Evolutionary conservation across 2,888 invertebrate genomes (phyloP), one percentile per base, ranked within the genome.

Genomic region (Tachina fera): DNA sequence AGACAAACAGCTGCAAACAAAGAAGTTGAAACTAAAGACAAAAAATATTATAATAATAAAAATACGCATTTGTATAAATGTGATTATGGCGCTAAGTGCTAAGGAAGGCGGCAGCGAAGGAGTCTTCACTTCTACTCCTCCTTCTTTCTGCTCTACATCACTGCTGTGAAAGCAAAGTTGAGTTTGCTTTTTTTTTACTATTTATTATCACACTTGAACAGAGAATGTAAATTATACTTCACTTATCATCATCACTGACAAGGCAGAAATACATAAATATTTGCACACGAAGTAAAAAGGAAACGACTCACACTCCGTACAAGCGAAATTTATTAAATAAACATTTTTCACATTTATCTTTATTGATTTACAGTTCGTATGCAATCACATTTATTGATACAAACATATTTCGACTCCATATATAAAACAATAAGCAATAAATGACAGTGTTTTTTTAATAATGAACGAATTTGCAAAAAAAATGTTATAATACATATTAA

Each of bases 241-340:
- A 78, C 60, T 78, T 70, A 61, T 31, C 70, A 61, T 31, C 70
- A 78, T 31, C 43, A 78, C 22, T 78, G 78, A 78, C 61, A 70
- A 43, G 45, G 31, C 61, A 71, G 13, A 53, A 63, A 51, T 31
- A 31, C 31, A 31, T 49, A 67, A 51, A 51, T 49, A 31, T 67
- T 39, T 16, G 11, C 9, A 2, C 19, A 51, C 1, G 19, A 9
- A 60, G 22, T n/a, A 47, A 47, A 49, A 53, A n/a, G 14, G n/a
- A 60, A 70, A 70, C 14, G 22, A 47, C 22, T 14, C 61, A 41
- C 72, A 74, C 39, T 43, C 9, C 22, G 43, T 22, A 76, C 19
- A 47, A 68, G 51, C 39, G 51, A 60, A 58, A 78, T 70, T 78
- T 60, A 61, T 70, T 78, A 49, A 58, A 58, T 68, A 49, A 39